Evolutionary conservation across 1,140 invertebrate genomes (phyloP), one percentile per base, ranked within the genome.

Genomic region (Danaus melanippus): DNA sequence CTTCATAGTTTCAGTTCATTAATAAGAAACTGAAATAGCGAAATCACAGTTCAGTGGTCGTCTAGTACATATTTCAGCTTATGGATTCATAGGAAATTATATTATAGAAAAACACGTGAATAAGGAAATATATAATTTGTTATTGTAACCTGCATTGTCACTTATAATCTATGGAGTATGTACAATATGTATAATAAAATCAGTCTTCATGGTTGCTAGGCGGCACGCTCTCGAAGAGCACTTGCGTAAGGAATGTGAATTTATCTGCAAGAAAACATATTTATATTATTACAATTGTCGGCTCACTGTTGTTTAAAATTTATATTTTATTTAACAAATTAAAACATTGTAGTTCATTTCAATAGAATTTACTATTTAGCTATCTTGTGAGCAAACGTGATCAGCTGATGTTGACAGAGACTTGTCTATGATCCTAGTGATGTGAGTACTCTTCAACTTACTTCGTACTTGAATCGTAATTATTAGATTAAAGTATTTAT

Each of bases 171-270:
- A 58, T 12, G 49, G 40, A 42, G 47, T 52, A 60, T 54, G 41
- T 56, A 53, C 51, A 53, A 59, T 56, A 40, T 57, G 6, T 56
- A 56, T 47, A 47, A 57, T 46, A 69, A 63, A 63, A 68, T 86
- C 80, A 86, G 80, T 86, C 83, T 83, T 81, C 68, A 62, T 63
- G 66, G 50, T 74, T 74, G 68, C 81, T 87, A 59, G 92, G 90
- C 63, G 93, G 92, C 12, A 93, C 92, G 47, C 92, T 92, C 70
- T 93, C 88, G 63, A 93, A 92, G 42, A 94, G 69, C 11, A 92
- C 82, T 88, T 95, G 93, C 42, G 92, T 88, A 46, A 90, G 84
- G 66, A 89, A 89, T 54, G 92, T 93, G n/a, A 94, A 69, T 76
- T 90, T 89, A 72, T 83, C 93, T 95, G 88, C 43, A 90, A 91